Conservation (phyloP, 2,113 vertebrate genomes). For the Cricetomys ansorgei region DNA sequence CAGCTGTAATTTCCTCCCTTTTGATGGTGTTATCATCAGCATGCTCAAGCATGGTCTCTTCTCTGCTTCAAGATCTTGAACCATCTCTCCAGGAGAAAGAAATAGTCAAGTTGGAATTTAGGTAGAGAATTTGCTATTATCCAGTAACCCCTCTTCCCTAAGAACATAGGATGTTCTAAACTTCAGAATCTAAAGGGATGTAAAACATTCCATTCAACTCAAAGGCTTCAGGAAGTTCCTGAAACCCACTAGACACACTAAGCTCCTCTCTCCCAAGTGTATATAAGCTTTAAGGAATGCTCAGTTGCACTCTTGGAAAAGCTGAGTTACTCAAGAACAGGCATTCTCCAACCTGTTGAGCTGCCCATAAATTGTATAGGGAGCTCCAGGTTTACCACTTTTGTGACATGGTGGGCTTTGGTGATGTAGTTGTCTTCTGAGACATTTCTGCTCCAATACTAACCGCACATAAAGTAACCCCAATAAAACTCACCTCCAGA, state of each 20-base stretch:
- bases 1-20: neutral
- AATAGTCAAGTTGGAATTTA: neutral
- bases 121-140: neutral
- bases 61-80: neutral
- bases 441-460: neutral
- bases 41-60: neutral
- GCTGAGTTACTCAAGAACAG: neutral
- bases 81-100: neutral
- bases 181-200: too few species aligned
- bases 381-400: neutral
- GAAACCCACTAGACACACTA: neutral
- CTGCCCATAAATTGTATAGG: neutral
- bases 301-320: neutral
- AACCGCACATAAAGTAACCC: neutral
- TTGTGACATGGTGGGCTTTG: neutral
- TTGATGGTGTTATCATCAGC: neutral
- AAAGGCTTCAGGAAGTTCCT: neutral
- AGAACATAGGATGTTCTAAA: neutral
- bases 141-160: neutral
- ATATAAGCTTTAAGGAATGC: neutral
- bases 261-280: neutral
- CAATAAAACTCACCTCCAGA: neutral
- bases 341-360: neutral
- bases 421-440: neutral
- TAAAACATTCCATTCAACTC: neutral